Evolutionary conservation across 2,113 vertebrate genomes (phyloP).

Genomic region (Leptobrachium ailaonicum): DNA sequence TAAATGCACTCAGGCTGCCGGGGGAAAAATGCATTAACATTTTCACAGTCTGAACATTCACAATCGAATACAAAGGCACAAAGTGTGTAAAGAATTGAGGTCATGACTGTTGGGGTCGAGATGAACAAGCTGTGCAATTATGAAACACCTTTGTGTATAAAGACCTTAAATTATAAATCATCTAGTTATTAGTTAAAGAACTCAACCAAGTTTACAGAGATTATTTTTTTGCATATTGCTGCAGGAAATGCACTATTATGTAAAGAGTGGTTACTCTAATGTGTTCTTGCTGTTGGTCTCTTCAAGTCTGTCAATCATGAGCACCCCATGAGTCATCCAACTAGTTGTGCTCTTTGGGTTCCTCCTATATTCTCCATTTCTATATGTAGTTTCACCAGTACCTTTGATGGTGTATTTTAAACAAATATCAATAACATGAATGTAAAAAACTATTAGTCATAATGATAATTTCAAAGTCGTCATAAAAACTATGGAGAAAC

Average conservation of each 20-base stretch:
- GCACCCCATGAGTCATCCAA: conserved; percentile 2
- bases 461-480: neutral
- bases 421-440: conserved; percentile 16
- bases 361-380: conserved; percentile 11
- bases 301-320: conserved; percentile 17
- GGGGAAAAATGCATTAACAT: conserved; percentile 49
- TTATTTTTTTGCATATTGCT: neutral
- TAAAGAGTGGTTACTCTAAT: conserved; percentile 21
- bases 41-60: neutral
- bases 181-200: neutral
- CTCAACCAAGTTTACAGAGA: neutral
- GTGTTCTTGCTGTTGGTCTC: conserved; percentile 15
- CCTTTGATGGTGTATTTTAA: neutral
- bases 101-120: too few relatives aligned
- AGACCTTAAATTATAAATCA: too few relatives aligned
- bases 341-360: conserved; percentile 22
- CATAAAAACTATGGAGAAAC: too few relatives aligned
- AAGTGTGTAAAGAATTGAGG: neutral
- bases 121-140: too few relatives aligned
- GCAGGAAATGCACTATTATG: conserved; percentile 42
- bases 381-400: neutral
- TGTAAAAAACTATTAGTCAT: conserved; percentile 15
- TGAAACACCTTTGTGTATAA: too few relatives aligned
- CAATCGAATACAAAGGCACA: neutral
- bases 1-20: conserved; percentile 69